phyloP scores from a whole-genome alignment of 2,888 invertebrate species.

The Clepsis dumicolana region DNA sequence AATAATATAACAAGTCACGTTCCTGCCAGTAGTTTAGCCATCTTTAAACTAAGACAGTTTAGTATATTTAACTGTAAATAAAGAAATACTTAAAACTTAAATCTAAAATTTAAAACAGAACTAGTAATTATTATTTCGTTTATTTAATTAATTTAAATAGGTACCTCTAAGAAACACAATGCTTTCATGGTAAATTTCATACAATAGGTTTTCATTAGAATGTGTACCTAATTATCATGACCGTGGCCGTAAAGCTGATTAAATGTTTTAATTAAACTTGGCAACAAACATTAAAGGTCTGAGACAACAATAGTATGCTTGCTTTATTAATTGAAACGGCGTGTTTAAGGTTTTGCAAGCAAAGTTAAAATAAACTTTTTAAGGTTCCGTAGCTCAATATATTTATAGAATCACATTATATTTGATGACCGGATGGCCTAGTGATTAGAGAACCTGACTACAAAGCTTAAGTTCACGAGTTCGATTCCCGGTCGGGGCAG shows the following conservation, averaged over 20 bases:
- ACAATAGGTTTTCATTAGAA: neutral
- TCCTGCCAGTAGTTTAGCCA: no score
- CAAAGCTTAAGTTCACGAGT: no score
- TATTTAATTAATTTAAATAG: neutral
- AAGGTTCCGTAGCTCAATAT: neutral
- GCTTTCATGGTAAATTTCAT: neutral
- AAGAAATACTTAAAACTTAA: no score
- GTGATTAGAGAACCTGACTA: no score
- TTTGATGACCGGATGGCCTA: no score
- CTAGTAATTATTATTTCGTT: no score
- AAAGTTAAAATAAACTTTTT: neutral
- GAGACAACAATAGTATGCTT: neutral
- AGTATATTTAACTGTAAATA: no score
- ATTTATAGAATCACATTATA: no score
- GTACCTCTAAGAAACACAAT: neutral
- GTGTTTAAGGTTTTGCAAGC: neutral
- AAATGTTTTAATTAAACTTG: slow-evolving; percentile 18
- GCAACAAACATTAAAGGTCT: slow-evolving; percentile 10
- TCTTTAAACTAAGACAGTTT: no score
- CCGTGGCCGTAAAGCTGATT: slow-evolving; percentile 4
- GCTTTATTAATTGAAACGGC: slow-evolving; percentile 5
- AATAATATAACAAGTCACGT: no score
- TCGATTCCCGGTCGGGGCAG: no score
- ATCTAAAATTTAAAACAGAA: no score
- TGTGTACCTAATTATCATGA: neutral